Evolutionary conservation across 2,888 invertebrate genomes (phyloP), one percentile per base, ranked within the genome.

Genomic region (Pollenia labialis): DNA sequence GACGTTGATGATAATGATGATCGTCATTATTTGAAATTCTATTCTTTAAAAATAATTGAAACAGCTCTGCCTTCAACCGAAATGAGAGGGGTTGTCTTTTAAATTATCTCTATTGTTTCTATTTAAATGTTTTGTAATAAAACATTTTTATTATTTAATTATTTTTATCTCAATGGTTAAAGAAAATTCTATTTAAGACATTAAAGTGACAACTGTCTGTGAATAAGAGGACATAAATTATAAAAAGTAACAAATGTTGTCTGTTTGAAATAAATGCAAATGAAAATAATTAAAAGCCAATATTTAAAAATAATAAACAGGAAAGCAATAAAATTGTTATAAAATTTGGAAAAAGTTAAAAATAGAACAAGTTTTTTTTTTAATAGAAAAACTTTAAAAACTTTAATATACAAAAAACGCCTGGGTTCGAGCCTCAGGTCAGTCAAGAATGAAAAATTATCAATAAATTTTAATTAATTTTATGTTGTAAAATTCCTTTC

Each of bases 91-190:
- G 16, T 42, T 44, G n/a, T 14, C 32, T 32, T 56, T 23, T 46
- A 44, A 46, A 46, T 72, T 40, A 74, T 48, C 16, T n/a, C 54
- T 10, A 50, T 60, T 74, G 40, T 74, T 32, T 74, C 16, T 74
- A 58, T 74, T 74, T 58, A 18, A 77, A 66, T 44, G 48, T n/a
- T 32, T 46, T 23, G 9, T 52, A 52, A 80, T 68, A 44, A 71
- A 69, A 69, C 50, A 54, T 23, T 71, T 71, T 80, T 44, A 71
- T 64, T 71, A 46, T 48, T 46, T 23, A 56, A 54, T 54, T 54
- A 54, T 46, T 64, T 66, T 54, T 11, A 40, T 44, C 11, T 32
- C 58, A 58, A 77, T 46, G 32, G 56, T n/a, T 76, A 32, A 2
- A 54, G n/a, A 44, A 48, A 14, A 68, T 56, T 3, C 10, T n/a